Conservation (phyloP, 2,888 invertebrate species). For the Brenthis ino region DNA sequence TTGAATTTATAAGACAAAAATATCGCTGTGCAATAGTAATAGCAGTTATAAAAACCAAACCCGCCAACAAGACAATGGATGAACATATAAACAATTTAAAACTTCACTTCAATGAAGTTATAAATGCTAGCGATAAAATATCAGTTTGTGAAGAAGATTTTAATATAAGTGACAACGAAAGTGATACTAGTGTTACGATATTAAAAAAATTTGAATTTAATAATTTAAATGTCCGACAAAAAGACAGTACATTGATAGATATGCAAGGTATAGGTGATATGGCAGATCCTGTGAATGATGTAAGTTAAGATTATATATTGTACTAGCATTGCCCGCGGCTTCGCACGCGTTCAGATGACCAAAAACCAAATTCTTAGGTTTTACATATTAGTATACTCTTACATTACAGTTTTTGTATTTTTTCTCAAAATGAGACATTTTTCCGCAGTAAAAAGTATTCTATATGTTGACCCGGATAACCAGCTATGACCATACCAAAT, state of each 20-base stretch:
- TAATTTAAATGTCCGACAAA: slow-evolving; percentile 4
- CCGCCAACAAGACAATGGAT: slow-evolving; percentile 4
- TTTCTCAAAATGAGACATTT: too few relatives aligned
- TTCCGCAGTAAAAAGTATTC: too few relatives aligned
- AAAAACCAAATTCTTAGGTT: too few relatives aligned
- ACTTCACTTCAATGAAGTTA: neutral
- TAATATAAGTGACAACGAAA: slow-evolving; percentile 30
- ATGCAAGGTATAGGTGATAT: slow-evolving; percentile 21
- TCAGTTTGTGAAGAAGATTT: slow-evolving; percentile 35
- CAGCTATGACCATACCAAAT: too few relatives aligned
- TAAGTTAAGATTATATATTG: neutral
- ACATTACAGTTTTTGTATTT: too few relatives aligned
- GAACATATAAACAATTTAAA: slow-evolving; percentile 18
- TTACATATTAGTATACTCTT: too few relatives aligned
- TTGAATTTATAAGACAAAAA: slow-evolving; percentile 20
- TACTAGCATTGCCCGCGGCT: too few relatives aligned
- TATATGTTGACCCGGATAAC: too few relatives aligned
- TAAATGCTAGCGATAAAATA: slow-evolving; percentile 23
- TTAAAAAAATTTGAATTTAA: slow-evolving; percentile 38
- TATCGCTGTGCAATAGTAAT: slow-evolving; percentile 18
- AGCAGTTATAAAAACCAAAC: slow-evolving; percentile 18
- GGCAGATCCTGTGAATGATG: slow-evolving; percentile 14
- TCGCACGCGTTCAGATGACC: too few relatives aligned
- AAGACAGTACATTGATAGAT: neutral
- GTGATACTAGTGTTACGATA: slow-evolving; percentile 37